Evolutionary conservation across 2,888 invertebrate species (phyloP), one percentile per base, ranked within the genome.

Genomic region (Hermodice carunculata): DNA sequence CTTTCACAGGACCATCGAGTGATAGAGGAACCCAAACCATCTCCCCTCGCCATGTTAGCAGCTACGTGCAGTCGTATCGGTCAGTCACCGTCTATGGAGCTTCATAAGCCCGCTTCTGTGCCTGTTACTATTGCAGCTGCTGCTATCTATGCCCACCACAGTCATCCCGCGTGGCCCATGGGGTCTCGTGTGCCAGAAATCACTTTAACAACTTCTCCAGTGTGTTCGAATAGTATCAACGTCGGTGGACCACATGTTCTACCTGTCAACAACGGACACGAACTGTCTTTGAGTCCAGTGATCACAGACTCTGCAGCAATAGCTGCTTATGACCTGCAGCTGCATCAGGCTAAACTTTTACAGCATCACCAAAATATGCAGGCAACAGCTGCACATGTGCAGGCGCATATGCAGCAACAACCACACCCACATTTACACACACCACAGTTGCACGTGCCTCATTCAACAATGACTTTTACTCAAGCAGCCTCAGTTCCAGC

Each of bases 361-460:
- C 54, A 42, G 40, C 42, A 40, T 8, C 54, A 54, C n/a, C n/a
- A n/a, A n/a, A n/a, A n/a, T n/a, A n/a, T n/a, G 29, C 54, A 54
- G n/a, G 54, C 42, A 8, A 43, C 54, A 2, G 22, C 43, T 11
- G 54, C 54, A 26, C 54, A 54, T 4, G 32, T 40, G 34, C 37
- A 29, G 17, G 52, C 52, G 3, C 29, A 32, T 3, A 11, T 11
- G 11, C 34, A 34, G 32, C 24, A 26, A 11, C 22, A 14, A 26
- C 28, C 32, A 31, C 14, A 14, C 8, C 3, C 53, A n/a, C 53
- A 54, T 42, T 43, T 28, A 1, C 40, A 26, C 42, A 2, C 2
- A 19, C 19, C 37, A 11, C 54, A 42, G 19, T 24, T 24, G 2
- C 52, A 52, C 17, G 34, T 32, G 37, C 34, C 37, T 19, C 19